A percentile compares a stretch with the other conserved stretches of the same genome.
Evolutionary conservation across 1,140 invertebrate genomes (phyloP).

Genomic region (Lepidurus packardi): DNA sequence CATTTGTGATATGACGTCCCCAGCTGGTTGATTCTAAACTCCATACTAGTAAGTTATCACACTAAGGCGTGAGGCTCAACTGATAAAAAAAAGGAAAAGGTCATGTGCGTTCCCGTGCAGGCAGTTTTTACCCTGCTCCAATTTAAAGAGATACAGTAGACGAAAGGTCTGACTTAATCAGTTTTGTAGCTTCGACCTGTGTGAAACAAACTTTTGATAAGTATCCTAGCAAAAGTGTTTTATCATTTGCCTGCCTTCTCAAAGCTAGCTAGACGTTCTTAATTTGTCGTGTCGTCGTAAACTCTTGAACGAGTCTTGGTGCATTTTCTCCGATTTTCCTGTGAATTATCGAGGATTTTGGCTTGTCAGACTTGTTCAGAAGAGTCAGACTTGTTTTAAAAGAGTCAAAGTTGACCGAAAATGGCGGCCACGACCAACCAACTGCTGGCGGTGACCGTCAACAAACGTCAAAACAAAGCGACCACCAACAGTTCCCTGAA

Average conservation of each 20-base stretch:
- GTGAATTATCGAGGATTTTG: neutral
- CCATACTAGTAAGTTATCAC: neutral
- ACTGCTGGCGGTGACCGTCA: neutral
- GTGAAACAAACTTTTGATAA: too few relatives aligned
- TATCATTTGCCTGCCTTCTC: too few relatives aligned
- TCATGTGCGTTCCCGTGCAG: neutral
- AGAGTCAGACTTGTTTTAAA: neutral
- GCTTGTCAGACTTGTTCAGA: too few relatives aligned
- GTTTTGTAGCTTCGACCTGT: neutral
- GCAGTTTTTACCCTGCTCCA: neutral
- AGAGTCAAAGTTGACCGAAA: neutral
- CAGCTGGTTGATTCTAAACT: neutral
- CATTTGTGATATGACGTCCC: neutral
- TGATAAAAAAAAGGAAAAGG: neutral
- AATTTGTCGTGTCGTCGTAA: too few relatives aligned
- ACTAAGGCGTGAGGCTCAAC: constrained; percentile 1
- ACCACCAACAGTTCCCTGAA: neutral
- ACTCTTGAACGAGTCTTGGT: too few relatives aligned
- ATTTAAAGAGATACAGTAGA: neutral
- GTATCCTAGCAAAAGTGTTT: too few relatives aligned
- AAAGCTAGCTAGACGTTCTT: too few relatives aligned
- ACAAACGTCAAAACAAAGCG: neutral
- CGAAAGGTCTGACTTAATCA: neutral
- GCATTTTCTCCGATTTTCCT: too few relatives aligned
- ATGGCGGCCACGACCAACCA: neutral